Conservation (phyloP, 2,888 invertebrate species). For the Ormyrus pomaceus region DNA sequence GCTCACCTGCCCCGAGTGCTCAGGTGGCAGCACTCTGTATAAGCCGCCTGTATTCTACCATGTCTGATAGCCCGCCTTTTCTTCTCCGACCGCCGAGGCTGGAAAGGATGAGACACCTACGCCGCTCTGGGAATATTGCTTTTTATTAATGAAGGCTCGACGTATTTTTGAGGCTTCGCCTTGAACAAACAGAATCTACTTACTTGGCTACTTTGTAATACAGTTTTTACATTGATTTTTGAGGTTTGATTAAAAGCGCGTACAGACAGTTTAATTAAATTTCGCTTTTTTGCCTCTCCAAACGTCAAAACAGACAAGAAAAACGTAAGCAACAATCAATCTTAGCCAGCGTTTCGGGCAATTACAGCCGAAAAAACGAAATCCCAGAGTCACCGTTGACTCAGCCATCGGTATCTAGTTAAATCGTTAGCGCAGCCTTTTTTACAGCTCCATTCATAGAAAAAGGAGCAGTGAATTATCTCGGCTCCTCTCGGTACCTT, state of each 20-base stretch:
- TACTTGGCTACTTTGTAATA: no score
- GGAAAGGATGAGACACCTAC: constrained; percentile 30
- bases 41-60: not conserved
- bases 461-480: not conserved
- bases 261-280: no score
- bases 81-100: not conserved
- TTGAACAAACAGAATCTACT: no score
- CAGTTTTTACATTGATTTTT: no score
- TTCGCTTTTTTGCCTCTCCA: no score
- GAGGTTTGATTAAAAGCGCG: no score
- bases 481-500: not conserved
- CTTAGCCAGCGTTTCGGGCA: no score
- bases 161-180: no score
- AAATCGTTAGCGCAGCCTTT: not conserved
- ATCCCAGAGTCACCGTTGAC: not conserved
- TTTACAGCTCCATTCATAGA: not conserved
- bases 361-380: no score
- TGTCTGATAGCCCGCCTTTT: not conserved
- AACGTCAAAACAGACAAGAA: no score
- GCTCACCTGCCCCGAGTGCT: constrained; percentile 46
- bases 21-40: constrained; percentile 54
- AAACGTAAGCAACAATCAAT: no score
- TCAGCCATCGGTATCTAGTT: not conserved
- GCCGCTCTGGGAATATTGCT: not conserved
- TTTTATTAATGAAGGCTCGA: no score